Conservation (phyloP, 2,888 invertebrate species). For the Trypoxylon attenuatum region DNA sequence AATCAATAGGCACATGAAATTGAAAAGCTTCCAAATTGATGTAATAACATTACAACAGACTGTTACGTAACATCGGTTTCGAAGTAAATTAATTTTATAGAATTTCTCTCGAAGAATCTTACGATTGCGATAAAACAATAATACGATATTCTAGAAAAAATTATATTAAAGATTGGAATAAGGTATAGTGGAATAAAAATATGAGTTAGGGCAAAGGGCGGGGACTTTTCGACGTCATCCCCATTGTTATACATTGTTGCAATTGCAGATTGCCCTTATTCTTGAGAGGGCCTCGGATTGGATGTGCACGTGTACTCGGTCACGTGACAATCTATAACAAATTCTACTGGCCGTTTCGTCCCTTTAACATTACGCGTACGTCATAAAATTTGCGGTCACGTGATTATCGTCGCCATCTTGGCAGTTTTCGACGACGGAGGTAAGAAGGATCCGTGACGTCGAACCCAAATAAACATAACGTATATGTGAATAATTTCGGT, state of each 20-base stretch:
- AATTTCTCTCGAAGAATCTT: no score
- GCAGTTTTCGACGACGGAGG: constrained; percentile 68
- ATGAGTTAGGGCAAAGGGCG: constrained; percentile 34
- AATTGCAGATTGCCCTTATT: constrained; percentile 56
- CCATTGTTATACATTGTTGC: constrained; percentile 48
- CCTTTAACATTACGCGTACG: constrained; percentile 66
- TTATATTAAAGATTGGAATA: no score
- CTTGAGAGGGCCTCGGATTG: constrained; percentile 54
- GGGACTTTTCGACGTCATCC: constrained; percentile 21
- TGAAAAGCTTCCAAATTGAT: no score
- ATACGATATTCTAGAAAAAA: no score
- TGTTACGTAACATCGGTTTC: no score
- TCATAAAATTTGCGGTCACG: constrained; percentile 68
- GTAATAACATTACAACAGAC: no score
- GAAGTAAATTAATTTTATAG: no score
- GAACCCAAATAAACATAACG: constrained; percentile 64
- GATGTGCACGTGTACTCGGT: constrained; percentile 55
- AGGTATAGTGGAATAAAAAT: no score
- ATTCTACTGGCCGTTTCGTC: constrained; percentile 58
- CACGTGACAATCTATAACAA: constrained; percentile 55
- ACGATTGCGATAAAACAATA: no score
- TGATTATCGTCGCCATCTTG: constrained; percentile 67
- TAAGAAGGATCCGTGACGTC: constrained; percentile 69
- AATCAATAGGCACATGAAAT: no score
- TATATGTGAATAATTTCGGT: constrained; percentile 58